Conservation (phyloP, 2,888 invertebrate genomes). For the Nephrotoma flavescens region DNA sequence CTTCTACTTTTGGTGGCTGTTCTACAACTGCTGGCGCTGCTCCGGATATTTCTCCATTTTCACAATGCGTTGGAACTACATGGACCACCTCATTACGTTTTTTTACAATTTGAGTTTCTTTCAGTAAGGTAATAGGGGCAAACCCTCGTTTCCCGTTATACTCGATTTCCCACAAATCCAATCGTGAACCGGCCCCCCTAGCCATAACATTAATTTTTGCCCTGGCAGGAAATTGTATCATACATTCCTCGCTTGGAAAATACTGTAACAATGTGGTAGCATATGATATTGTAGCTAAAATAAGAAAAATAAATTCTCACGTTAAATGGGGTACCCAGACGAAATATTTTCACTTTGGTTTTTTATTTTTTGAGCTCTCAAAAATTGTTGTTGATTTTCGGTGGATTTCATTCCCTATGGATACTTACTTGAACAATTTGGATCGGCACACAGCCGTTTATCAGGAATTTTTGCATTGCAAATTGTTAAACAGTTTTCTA, state of each 20-base stretch:
- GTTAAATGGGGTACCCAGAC: not conserved
- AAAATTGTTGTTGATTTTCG: not conserved
- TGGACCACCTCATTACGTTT: constrained; percentile 23
- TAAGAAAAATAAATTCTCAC: constrained; percentile 18
- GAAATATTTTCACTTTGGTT: not conserved
- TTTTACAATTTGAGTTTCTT: constrained; percentile 41
- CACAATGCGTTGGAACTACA: constrained; percentile 31
- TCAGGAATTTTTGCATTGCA: constrained; percentile 40
- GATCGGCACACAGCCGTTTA: constrained; percentile 54
- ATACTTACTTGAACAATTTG: constrained; percentile 50
- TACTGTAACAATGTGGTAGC: constrained; percentile 45
- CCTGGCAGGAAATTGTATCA: constrained; percentile 46
- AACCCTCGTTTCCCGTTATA: constrained; percentile 55
- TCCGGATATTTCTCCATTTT: constrained; percentile 13
- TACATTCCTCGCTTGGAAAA: constrained; percentile 35
- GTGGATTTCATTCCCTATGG: not conserved
- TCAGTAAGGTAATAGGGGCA: constrained; percentile 40
- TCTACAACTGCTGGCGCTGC: not conserved
- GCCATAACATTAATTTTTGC: constrained; percentile 46
- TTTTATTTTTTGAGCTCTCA: not conserved
- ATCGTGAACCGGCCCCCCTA: constrained; percentile 49
- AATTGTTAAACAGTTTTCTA: constrained; percentile 18
- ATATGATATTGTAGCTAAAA: constrained; percentile 45
- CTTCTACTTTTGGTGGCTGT: not conserved
- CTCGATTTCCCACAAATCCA: constrained; percentile 49